A percentile compares a stretch with the other conserved stretches of the same genome.
Evolutionary conservation across 2,888 invertebrate genomes (phyloP).

Genomic region (Cheilosia variabilis): DNA sequence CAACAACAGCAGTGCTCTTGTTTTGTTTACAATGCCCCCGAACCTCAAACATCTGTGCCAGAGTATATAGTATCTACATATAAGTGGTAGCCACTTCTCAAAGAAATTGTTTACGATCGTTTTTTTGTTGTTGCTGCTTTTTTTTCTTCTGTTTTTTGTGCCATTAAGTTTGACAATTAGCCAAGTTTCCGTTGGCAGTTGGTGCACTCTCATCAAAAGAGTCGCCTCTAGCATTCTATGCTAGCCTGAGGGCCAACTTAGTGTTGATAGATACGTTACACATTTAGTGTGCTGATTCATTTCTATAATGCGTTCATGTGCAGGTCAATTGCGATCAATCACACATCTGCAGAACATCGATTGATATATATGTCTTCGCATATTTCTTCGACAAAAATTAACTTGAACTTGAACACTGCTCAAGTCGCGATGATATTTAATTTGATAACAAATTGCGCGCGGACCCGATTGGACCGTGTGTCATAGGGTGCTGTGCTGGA

Average conservation of each 20-base stretch:
- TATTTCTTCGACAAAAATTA: constrained; percentile 4
- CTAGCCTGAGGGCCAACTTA: constrained; percentile 10
- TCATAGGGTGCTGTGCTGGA: not conserved
- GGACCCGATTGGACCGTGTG: constrained; percentile 4
- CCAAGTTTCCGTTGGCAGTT: constrained; percentile 50
- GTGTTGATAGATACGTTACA: constrained; percentile 43
- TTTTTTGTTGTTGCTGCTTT: not conserved
- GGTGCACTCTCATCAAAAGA: constrained; percentile 8
- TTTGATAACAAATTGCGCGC: constrained; percentile 14
- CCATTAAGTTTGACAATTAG: constrained; percentile 49
- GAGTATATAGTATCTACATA: not conserved
- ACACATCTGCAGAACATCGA: not conserved
- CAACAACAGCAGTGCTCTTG: constrained; percentile 3
- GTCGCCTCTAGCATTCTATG: constrained; percentile 20
- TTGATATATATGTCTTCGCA: not conserved
- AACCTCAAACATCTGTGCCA: constrained; percentile 32
- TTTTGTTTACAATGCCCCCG: constrained; percentile 30
- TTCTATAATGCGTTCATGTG: constrained; percentile 35
- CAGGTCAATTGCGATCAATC: constrained; percentile 70
- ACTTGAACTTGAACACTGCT: constrained; percentile 20
- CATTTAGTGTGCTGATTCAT: constrained; percentile 57
- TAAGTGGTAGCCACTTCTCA: not conserved
- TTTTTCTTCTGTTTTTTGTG: not conserved
- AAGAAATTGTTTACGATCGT: constrained; percentile 26
- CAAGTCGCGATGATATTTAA: constrained; percentile 50